phyloP scores from a whole-genome alignment of 1,140 invertebrate species.

The Listronotus bonariensis region DNA sequence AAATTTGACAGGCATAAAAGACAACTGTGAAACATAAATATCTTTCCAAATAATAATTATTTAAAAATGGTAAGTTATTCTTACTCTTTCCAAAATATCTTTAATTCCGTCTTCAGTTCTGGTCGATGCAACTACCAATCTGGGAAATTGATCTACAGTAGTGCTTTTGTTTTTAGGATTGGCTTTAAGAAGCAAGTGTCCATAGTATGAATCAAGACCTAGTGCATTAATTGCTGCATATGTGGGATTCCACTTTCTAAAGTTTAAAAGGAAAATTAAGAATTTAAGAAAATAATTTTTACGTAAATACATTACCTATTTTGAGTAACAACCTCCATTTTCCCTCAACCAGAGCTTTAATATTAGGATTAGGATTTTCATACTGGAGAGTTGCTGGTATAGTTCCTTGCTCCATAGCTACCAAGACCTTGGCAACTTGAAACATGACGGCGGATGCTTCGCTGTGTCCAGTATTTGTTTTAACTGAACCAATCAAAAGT shows the following conservation, averaged over 20 bases:
- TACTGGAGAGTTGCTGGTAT: slow-evolving; percentile 79
- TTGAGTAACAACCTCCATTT: slow-evolving; percentile 66
- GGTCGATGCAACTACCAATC: slow-evolving; percentile 66
- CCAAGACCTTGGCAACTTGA: slow-evolving; percentile 59
- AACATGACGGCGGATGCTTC: slow-evolving; percentile 69
- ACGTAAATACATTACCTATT: too few relatives aligned
- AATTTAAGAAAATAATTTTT: too few relatives aligned
- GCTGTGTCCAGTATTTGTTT: slow-evolving; percentile 78
- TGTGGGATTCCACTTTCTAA: slow-evolving; percentile 64
- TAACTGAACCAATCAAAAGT: slow-evolving; percentile 75
- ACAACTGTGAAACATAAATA: too few relatives aligned
- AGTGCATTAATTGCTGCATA: slow-evolving; percentile 64
- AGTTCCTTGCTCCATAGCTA: slow-evolving; percentile 70
- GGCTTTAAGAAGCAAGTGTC: slow-evolving; percentile 70
- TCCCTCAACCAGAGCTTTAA: slow-evolving; percentile 69
- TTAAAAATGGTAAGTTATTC: too few relatives aligned
- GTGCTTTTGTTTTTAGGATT: slow-evolving; percentile 58
- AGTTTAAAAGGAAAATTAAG: background rate
- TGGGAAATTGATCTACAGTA: slow-evolving; percentile 59
- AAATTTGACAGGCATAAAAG: too few relatives aligned
- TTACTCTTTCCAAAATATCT: slow-evolving; percentile 62
- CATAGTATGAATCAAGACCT: slow-evolving; percentile 66
- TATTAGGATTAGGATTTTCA: slow-evolving; percentile 67
- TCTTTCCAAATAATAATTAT: too few relatives aligned
- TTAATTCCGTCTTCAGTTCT: slow-evolving; percentile 72